phyloP scores from a whole-genome alignment of 2,113 vertebrate genomes.

The Malaclemys terrapin region DNA sequence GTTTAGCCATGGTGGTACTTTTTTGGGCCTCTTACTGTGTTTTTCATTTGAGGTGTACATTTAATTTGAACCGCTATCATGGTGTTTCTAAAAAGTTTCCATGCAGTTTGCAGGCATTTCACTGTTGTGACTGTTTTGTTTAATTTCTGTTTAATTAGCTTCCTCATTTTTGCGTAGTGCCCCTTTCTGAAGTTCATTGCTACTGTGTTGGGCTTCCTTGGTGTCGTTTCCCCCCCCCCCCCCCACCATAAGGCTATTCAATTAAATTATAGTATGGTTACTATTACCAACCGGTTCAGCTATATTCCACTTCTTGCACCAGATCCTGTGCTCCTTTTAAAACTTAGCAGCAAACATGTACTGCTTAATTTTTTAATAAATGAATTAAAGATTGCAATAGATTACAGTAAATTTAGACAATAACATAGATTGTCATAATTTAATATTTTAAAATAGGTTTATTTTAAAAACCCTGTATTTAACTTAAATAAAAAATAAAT shows the following conservation, averaged over 20 bases:
- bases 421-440: not conserved
- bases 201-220: not conserved
- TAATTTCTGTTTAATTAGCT: not conserved
- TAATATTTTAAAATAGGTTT: not conserved
- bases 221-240: rapidly evolving
- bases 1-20: too few species aligned
- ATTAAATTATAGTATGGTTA: not conserved
- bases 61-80: too few species aligned
- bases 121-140: not conserved
- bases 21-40: too few species aligned
- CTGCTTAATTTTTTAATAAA: not conserved
- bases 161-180: not conserved
- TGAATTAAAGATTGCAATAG: not conserved
- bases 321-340: not conserved
- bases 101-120: not conserved
- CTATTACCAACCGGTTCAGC: not conserved
- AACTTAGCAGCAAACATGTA: not conserved
- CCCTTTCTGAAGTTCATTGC: not conserved
- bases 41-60: too few species aligned
- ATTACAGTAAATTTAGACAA: too few species aligned
- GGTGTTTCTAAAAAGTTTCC: too few species aligned
- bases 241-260: too few species aligned
- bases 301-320: not conserved
- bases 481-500: not conserved
- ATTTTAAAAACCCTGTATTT: not conserved